Conservation (phyloP, 2,797 vertebrate species). For the Alfaro cultratus region DNA sequence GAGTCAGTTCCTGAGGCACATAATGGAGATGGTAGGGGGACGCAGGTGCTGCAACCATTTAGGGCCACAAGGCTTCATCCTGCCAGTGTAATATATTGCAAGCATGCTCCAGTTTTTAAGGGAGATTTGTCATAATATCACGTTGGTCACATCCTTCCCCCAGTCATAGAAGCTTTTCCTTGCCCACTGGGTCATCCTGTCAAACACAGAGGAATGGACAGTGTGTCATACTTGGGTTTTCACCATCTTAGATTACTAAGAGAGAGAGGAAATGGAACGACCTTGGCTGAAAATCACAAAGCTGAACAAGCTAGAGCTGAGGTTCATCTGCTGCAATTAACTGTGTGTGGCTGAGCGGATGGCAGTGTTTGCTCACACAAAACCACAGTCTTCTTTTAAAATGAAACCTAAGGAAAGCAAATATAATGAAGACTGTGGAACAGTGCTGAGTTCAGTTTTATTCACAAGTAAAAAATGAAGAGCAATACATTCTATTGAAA, state of each 20-base stretch:
- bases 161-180: conserved; percentile 71
- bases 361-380: not conserved
- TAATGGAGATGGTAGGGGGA: conserved; percentile 65
- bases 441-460: conserved; percentile 3
- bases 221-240: conserved; percentile 64
- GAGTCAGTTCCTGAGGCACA: conserved; percentile 51
- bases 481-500: not conserved
- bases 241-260: conserved; percentile 50
- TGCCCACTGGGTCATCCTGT: conserved; percentile 76
- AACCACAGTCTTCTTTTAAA: not conserved
- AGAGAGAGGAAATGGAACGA: conserved; percentile 31
- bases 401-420: not conserved
- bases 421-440: not conserved
- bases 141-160: conserved; percentile 71
- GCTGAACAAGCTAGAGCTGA: conserved; percentile 39
- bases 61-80: conserved; percentile 70
- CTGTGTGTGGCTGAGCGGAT: not conserved
- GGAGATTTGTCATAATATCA: conserved; percentile 84
- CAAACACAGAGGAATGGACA: conserved; percentile 71
- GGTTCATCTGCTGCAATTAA: conserved; percentile 30
- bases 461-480: conserved; percentile 12
- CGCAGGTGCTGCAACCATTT: conserved; percentile 68
- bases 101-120: conserved; percentile 73
- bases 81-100: conserved; percentile 77
- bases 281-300: conserved; percentile 56